Evolutionary conservation across 2,113 vertebrate genomes (phyloP).

Genomic region (Microcebus murinus): DNA sequence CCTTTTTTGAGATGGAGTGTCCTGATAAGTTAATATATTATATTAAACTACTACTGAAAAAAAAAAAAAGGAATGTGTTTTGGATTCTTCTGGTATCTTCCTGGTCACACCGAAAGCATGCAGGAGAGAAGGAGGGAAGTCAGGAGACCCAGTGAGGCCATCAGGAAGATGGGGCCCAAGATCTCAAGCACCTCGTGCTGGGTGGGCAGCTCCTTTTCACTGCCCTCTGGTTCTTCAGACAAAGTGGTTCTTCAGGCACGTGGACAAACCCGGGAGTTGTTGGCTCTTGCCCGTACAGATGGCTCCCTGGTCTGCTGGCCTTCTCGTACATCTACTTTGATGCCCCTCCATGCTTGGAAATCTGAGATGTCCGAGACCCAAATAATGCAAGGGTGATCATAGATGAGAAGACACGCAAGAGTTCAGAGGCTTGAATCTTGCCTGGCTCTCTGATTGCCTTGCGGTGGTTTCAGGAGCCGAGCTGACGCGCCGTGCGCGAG

Average conservation of each 20-base stretch:
- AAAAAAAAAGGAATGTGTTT: neutral
- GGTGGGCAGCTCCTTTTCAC: neutral
- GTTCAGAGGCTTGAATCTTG: neutral
- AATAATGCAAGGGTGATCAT: neutral
- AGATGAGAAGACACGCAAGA: neutral
- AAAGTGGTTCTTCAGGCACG: neutral
- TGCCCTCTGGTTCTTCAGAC: neutral
- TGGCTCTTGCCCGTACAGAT: neutral
- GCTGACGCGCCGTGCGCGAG: neutral
- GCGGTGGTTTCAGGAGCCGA: neutral
- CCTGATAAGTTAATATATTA: neutral
- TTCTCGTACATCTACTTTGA: neutral
- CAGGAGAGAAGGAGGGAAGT: neutral
- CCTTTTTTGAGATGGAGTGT: neutral
- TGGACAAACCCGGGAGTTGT: neutral
- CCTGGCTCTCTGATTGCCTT: neutral
- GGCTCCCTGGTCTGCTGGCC: neutral
- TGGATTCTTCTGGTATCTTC: constrained; percentile 8
- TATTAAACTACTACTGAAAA: neutral
- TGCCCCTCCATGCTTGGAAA: neutral
- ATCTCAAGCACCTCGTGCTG: neutral
- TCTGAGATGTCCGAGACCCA: neutral
- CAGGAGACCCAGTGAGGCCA: neutral
- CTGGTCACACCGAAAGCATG: neutral
- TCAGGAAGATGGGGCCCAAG: neutral